Evolutionary conservation across 2,888 invertebrate genomes (phyloP), one percentile per base, ranked within the genome.

Genomic region (Diachrysia chrysitis): DNA sequence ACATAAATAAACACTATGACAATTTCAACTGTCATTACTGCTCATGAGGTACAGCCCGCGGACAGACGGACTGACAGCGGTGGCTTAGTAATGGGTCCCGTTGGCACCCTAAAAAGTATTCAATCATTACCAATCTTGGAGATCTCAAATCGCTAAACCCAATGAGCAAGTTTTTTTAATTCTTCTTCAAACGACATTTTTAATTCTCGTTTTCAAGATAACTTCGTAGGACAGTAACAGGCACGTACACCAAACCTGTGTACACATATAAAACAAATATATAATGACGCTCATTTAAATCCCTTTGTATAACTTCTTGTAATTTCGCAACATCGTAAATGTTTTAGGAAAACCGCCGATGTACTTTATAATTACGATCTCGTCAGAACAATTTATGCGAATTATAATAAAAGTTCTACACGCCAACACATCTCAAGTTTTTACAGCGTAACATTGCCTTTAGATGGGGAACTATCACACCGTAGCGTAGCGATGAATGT

Each of bases 351-450:
- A 56, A 54, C 56, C 19, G 32, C 21, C 61, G 51, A 63, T 63
- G 63, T 67, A 48, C 58, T 35, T 48, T n/a, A 55, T 46, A 65
- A 65, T 65, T 37, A 61, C 63, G 37, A 53, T 16, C 53, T 64
- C 23, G 29, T 67, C 58, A 42, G 58, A 67, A 76, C 64, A 72
- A 56, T 63, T 76, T 71, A 61, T 76, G 51, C 61, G 19, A 68
- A 81, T 79, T 83, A 85, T 82, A 81, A 82, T 76, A 73, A 76
- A 81, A 81, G 79, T 81, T 78, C 23, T 57, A 74, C 75, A 79
- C 58, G 64, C 73, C 68, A 37, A 60, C 67, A 70, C 35, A 64
- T 58, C 48, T 46, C 25, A 79, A 79, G 78, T 81, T 81, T 73
- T 74, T 66, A 74, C 62, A 69, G 71, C 69, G 65, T 63, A 54